phyloP scores from a whole-genome alignment of 2,797 vertebrate genomes.

The Buceros bicornis region DNA sequence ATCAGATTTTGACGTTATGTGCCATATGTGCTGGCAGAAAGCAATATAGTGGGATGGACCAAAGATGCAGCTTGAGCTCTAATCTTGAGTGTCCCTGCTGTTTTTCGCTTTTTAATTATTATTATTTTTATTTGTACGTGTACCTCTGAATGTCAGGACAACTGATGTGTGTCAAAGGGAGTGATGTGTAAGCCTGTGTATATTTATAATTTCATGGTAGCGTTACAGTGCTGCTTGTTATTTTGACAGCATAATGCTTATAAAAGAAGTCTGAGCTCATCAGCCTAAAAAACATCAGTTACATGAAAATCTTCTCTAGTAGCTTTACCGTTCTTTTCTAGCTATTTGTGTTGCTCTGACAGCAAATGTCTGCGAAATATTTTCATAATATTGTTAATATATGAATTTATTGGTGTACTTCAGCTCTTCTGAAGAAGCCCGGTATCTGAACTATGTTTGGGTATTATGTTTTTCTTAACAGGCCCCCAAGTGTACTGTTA shows the following conservation, averaged over 20 bases:
- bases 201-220: not conserved
- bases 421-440: not conserved
- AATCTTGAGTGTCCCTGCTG: constrained; percentile 35
- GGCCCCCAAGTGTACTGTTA: not conserved
- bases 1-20: constrained; percentile 57
- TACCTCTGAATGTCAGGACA: not conserved
- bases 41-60: not conserved
- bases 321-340: not conserved
- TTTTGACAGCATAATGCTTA: not conserved
- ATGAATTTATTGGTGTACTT: not conserved
- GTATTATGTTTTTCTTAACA: not conserved
- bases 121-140: not conserved
- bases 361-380: not conserved
- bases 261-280: not conserved
- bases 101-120: not conserved
- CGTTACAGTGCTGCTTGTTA: not conserved
- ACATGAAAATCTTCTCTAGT: not conserved
- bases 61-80: constrained; percentile 12
- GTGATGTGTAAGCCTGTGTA: not conserved
- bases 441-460: not conserved
- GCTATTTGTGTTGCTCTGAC: not conserved
- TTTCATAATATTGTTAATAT: not conserved
- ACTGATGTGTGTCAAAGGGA: not conserved
- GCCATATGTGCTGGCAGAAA: constrained; percentile 53
- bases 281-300: not conserved